phyloP scores from a whole-genome alignment of 1,140 invertebrate species.

The Macrosteles quadrilineatus region DNA sequence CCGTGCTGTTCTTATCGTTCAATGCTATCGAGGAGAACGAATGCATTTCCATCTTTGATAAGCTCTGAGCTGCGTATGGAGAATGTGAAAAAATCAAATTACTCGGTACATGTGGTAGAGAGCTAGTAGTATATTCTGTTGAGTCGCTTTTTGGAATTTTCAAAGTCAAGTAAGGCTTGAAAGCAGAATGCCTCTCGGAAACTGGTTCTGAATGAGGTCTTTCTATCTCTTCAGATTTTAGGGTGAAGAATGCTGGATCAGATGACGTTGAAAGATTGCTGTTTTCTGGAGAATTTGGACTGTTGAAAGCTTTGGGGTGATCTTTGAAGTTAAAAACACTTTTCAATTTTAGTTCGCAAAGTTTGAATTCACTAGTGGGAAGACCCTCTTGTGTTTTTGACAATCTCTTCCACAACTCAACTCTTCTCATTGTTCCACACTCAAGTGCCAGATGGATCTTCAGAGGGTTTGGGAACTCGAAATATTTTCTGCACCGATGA shows the following conservation, averaged over 20 bases:
- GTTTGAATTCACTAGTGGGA: no score
- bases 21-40: neutral
- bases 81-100: slow-evolving; percentile 18
- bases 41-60: neutral
- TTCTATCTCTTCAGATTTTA: slow-evolving; percentile 1
- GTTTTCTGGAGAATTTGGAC: slow-evolving; percentile 20
- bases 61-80: neutral
- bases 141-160: slow-evolving; percentile 31
- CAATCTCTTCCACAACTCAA: slow-evolving; percentile 62
- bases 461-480: slow-evolving; percentile 82
- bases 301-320: neutral
- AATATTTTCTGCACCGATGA: slow-evolving; percentile 67
- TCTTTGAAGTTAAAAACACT: slow-evolving; percentile 11
- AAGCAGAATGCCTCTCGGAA: slow-evolving; percentile 50
- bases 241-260: slow-evolving; percentile 28
- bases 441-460: slow-evolving; percentile 81
- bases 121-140: slow-evolving; percentile 11
- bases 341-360: slow-evolving; percentile 22
- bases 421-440: slow-evolving; percentile 61
- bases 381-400: slow-evolving; percentile 23
- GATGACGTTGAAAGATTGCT: slow-evolving; percentile 8
- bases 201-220: slow-evolving; percentile 35
- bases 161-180: slow-evolving; percentile 49
- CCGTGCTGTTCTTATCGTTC: neutral
- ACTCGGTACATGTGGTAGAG: neutral